These are phyloP conservation scores for Corythucha ciliata DNA, from an alignment of 2,888 invertebrate species.

Conservation along the genomic window DNA sequence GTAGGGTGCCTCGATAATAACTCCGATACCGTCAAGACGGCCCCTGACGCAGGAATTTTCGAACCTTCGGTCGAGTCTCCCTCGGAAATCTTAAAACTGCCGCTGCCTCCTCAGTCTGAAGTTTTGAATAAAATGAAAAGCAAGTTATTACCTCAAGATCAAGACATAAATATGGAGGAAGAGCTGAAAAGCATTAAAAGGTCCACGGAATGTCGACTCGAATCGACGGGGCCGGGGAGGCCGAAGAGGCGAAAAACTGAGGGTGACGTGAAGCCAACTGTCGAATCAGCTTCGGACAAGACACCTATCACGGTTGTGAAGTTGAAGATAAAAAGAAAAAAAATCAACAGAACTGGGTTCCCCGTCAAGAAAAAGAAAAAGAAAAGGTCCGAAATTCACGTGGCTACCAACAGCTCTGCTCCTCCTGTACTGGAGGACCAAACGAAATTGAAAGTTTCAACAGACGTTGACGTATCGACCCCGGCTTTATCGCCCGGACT, in stretches of 20 bases:
- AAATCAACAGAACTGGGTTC: constrained; percentile 79
- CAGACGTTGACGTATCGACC: constrained; percentile 21
- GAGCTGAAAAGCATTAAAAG: constrained; percentile 24
- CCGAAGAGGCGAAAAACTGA: constrained; percentile 32
- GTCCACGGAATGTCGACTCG: constrained; percentile 4
- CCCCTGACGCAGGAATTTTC: constrained; percentile 56
- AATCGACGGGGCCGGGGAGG: too few relatives aligned
- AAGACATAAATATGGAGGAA: constrained; percentile 26
- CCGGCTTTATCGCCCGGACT: constrained; percentile 25
- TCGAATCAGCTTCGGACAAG: not conserved
- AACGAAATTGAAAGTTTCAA: constrained; percentile 18
- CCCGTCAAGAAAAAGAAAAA: constrained; percentile 76
- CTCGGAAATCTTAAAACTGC: constrained; percentile 22
- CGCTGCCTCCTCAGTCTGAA: constrained; percentile 26
- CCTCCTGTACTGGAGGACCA: constrained; percentile 28
- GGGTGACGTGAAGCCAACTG: constrained; percentile 36
- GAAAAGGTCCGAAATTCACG: constrained; percentile 41
- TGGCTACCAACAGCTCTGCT: constrained; percentile 2
- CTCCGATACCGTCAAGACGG: constrained; percentile 12
- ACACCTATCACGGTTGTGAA: constrained; percentile 38
- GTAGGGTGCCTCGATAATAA: too few relatives aligned
- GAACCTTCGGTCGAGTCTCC: constrained; percentile 47
- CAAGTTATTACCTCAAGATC: constrained; percentile 27
- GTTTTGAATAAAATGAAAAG: constrained; percentile 31
- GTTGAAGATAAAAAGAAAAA: constrained; percentile 54